Percentiles rank a stretch among this genome's conserved stretches.
Evolutionary conservation across 2,113 vertebrate genomes (phyloP).

Genomic region (Eublepharis macularius): DNA sequence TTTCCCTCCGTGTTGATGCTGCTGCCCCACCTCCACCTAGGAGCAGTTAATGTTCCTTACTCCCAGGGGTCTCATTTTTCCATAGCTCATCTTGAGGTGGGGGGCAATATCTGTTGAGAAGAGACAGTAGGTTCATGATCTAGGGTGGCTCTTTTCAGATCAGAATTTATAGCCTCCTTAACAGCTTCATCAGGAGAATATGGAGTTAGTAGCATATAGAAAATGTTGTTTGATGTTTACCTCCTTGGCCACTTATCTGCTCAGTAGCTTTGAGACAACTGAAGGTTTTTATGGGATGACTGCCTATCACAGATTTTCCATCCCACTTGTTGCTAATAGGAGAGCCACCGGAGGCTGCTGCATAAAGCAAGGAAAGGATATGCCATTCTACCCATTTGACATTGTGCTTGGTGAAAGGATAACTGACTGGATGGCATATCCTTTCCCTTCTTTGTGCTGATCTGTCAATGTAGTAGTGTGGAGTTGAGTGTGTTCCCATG

Average conservation of each 20-base stretch:
- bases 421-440: not conserved
- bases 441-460: not conserved
- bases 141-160: not conserved
- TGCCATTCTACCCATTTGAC: not conserved
- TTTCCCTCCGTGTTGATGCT: too few relatives aligned
- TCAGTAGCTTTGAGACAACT: not conserved
- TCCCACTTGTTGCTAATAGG: not conserved
- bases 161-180: not conserved
- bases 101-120: not conserved
- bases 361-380: not conserved
- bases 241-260: not conserved
- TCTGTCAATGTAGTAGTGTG: not conserved
- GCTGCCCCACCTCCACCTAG: too few relatives aligned
- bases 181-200: not conserved
- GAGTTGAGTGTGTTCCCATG: not conserved
- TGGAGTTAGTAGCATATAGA: too few relatives aligned
- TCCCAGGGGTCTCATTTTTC: not conserved
- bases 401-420: not conserved
- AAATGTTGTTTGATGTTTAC: too few relatives aligned
- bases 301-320: not conserved
- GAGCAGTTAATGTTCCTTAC: too few relatives aligned
- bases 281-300: not conserved
- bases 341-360: not conserved
- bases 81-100: not conserved
- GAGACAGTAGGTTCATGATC: not conserved